A percentile compares a stretch with the other conserved stretches of the same genome.
Evolutionary conservation across 1,140 invertebrate species (phyloP).

Genomic region (Maniola jurtina): DNA sequence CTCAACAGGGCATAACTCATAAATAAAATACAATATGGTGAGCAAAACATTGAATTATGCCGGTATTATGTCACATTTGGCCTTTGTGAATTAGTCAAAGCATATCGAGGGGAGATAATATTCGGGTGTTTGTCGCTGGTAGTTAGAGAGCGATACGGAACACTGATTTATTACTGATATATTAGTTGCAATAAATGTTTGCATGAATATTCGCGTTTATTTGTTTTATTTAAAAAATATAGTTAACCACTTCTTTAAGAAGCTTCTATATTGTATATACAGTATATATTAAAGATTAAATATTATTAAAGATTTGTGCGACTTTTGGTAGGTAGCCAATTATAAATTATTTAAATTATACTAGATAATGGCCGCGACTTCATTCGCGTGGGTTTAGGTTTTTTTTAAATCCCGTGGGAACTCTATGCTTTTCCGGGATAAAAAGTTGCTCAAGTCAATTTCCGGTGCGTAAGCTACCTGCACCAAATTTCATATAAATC

Average conservation of each 20-base stretch:
- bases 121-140: conserved; percentile 54
- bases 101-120: conserved; percentile 53
- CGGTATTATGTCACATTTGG: conserved; percentile 79
- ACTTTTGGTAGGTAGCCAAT: no score
- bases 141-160: conserved; percentile 49
- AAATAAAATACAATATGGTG: conserved; percentile 81
- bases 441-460: no score
- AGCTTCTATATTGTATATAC: neutral
- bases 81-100: conserved; percentile 74
- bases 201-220: conserved; percentile 9
- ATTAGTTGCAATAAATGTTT: conserved; percentile 28
- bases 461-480: no score
- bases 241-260: neutral
- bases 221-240: neutral
- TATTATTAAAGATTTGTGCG: no score
- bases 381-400: no score
- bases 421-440: no score
- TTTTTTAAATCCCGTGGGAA: no score
- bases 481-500: no score
- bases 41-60: conserved; percentile 80
- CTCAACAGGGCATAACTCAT: conserved; percentile 73
- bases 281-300: no score
- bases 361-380: no score
- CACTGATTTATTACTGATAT: conserved; percentile 49
- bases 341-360: no score